Conservation (phyloP, 2,888 invertebrate genomes). For the Agrochola macilenta region DNA sequence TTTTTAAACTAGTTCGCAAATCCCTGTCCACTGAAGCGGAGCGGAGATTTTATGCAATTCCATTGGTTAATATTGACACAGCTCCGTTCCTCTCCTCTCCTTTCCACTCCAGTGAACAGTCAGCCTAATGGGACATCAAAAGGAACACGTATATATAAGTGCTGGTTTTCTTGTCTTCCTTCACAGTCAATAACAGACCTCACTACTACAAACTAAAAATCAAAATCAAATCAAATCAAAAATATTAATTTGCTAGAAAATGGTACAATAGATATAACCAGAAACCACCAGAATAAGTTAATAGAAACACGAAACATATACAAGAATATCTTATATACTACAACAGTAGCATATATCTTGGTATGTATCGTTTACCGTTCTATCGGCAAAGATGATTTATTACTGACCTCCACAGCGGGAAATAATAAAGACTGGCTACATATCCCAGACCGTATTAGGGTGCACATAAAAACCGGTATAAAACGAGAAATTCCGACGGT, state of each 20-base stretch:
- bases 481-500: constrained; percentile 59
- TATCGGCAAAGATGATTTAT: constrained; percentile 77
- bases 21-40: no score
- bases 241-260: no score
- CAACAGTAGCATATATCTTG: constrained; percentile 25
- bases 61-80: no score
- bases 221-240: no score
- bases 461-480: constrained; percentile 65
- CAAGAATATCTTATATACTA: constrained; percentile 28
- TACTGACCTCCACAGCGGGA: constrained; percentile 70
- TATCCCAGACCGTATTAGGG: constrained; percentile 67
- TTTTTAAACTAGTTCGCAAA: no score
- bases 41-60: no score
- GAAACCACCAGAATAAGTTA: not conserved
- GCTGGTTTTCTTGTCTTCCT: not conserved
- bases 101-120: no score
- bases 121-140: no score
- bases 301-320: constrained; percentile 11
- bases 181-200: not conserved
- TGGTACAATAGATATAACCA: no score
- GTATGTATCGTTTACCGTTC: constrained; percentile 69
- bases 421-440: constrained; percentile 78
- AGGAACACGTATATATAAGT: no score
- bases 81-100: no score
- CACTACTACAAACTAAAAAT: constrained; percentile 9